Base-by-base conservation (phyloP, 2,888 invertebrate species). In the Tenthredo amoena region DNA sequence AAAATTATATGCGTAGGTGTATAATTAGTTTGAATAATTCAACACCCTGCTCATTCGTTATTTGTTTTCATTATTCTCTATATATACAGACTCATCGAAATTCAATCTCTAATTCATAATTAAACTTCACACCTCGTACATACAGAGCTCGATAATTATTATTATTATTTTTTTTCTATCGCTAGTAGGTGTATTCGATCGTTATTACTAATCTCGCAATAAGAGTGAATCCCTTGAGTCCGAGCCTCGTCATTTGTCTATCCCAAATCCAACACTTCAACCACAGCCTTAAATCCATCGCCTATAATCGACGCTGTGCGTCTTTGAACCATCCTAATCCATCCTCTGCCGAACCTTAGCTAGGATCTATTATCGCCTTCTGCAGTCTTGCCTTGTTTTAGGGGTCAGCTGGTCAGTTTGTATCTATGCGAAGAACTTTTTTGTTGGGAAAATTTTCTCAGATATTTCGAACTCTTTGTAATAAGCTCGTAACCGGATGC, bases 271-370 rank as follows among this genome's bases (percentile, higher is more conserved):
- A 81, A 21, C 18, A 21, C 81, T 62, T 12, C 37, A 26, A 21
- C 62, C 58, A 62, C 21, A 7, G 21, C 21, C 81, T 58, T 21
- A 62, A 81, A 62, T 62, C 58, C 62, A 81, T 81, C 81, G n/a
- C 9, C 62, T 62, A 58, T 62, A 81, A 81, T 37, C 81, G 81
- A 62, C 31, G 62, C 40, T 26, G 37, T 58, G 62, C 62, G 40
- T 81, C 58, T 58, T 81, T 81, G 21, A 58, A 58, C 62, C 62
- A n/a, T 58, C 81, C 81, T 50, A 62, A 81, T 81, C 40, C 26
- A 81, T 81, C 62, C 40, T 37, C 7, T 21, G 62, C 37, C 47
- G 10, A 37, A 81, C 26, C 40, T 81, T 12, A 50, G 62, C 26
- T 62, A 62, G 7, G 21, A 62, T 62, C 62, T 40, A 21, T 62